Evolutionary conservation across 2,797 vertebrate genomes (phyloP).

Genomic region (Bradypodion pumilum): DNA sequence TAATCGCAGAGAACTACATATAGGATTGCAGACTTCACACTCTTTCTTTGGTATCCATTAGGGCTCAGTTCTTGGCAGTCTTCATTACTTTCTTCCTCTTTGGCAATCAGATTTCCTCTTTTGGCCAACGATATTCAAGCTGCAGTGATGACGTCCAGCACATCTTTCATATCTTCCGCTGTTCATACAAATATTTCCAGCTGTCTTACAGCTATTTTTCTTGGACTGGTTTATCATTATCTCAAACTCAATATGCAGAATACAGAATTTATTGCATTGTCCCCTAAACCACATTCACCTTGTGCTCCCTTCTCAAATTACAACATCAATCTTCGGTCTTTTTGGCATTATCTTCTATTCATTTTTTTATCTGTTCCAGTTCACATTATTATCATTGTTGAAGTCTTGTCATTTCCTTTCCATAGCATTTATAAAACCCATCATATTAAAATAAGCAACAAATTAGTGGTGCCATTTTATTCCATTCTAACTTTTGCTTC

Average conservation of each 20-base stretch:
- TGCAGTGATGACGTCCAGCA: neutral
- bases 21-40: neutral
- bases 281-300: slow-evolving; percentile 10
- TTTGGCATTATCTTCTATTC: neutral
- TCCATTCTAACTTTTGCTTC: neutral
- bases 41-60: neutral
- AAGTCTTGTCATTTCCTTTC: neutral
- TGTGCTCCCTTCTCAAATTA: neutral
- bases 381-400: neutral
- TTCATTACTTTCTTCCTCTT: neutral
- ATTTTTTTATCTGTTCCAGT: neutral
- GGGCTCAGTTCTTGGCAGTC: neutral
- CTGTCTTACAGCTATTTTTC: slow-evolving; percentile 19
- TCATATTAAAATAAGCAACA: neutral
- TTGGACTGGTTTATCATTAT: slow-evolving; percentile 8
- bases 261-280: slow-evolving; percentile 19
- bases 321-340: slow-evolving; percentile 6
- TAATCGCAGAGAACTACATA: neutral
- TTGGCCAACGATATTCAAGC: neutral
- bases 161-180: neutral
- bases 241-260: slow-evolving; percentile 18
- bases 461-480: neutral
- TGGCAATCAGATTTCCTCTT: slow-evolving; percentile 13
- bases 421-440: slow-evolving; percentile 3
- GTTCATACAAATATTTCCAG: slow-evolving; percentile 8